Conservation (phyloP, 1,140 invertebrate species). For the Panonychus citri region DNA sequence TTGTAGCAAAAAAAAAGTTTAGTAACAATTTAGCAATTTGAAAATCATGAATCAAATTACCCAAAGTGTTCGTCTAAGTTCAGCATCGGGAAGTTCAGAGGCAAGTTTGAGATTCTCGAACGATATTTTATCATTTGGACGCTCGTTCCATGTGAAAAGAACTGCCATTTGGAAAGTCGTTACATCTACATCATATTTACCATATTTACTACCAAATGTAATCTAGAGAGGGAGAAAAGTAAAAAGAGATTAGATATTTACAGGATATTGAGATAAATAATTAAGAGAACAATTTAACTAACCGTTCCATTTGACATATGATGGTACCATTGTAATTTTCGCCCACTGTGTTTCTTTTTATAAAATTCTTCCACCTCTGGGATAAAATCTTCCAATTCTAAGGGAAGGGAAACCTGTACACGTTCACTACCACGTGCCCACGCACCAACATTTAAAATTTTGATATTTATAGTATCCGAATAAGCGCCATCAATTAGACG, state of each 20-base stretch:
- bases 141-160: conserved; percentile 95
- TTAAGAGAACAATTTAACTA: conserved; percentile 15
- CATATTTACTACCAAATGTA: conserved; percentile 75
- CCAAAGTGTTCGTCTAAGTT: conserved; percentile 86
- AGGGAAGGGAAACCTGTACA: conserved; percentile 77
- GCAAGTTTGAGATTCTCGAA: conserved; percentile 87
- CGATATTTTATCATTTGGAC: conserved; percentile 65
- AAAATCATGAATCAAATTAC: too few species aligned
- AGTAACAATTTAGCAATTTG: too few species aligned
- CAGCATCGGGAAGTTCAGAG: conserved; percentile 85
- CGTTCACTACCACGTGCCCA: conserved; percentile 85
- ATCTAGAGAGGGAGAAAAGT: conserved; percentile 41
- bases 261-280: background rate
- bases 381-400: conserved; percentile 93
- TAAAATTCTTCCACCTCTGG: conserved; percentile 60
- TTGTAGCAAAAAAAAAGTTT: too few species aligned
- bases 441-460: conserved; percentile 92
- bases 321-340: conserved; percentile 97
- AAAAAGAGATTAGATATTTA: conserved; percentile 4
- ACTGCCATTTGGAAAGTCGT: conserved; percentile 99
- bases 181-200: conserved; percentile 90
- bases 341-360: conserved; percentile 65
- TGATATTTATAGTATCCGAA: conserved; percentile 28
- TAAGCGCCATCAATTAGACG: background rate
- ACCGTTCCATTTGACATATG: conserved; percentile 96